These are phyloP conservation scores for Torymus texanus DNA, from an alignment of 2,888 invertebrate genomes.

Conservation along the genomic window DNA sequence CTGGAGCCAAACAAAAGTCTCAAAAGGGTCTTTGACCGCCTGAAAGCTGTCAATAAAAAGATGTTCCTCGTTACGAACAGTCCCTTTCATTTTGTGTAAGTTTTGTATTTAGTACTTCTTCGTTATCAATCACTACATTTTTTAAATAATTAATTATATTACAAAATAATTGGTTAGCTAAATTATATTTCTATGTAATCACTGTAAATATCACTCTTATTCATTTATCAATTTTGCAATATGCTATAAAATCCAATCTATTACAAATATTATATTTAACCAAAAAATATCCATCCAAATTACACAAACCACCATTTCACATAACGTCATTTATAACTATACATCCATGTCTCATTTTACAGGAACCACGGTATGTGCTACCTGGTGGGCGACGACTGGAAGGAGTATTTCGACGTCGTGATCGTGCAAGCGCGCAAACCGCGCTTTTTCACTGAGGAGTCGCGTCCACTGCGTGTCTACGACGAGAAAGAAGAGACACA, in stretches of 20 bases:
- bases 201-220: no score
- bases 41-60: constrained; percentile 87
- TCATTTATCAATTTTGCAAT: no score
- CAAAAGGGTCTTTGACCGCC: constrained; percentile 84
- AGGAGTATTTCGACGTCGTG: constrained; percentile 93
- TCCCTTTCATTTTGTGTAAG: constrained; percentile 96
- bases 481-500: constrained; percentile 88
- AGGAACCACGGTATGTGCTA: constrained; percentile 95
- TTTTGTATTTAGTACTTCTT: constrained; percentile 57
- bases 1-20: constrained; percentile 86
- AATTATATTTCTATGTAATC: constrained; percentile 4
- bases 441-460: constrained; percentile 94
- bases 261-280: background rate
- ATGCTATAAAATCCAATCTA: no score
- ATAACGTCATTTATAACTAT: no score
- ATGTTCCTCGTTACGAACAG: constrained; percentile 97
- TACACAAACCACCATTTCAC: background rate
- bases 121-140: no score
- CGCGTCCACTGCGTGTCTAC: constrained; percentile 92
- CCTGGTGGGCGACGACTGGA: constrained; percentile 92
- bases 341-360: constrained; percentile 44
- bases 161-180: no score
- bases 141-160: no score
- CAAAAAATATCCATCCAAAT: background rate
- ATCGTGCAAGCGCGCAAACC: constrained; percentile 97